phyloP scores from a whole-genome alignment of 2,888 invertebrate genomes.

The Diarsia rubi region DNA sequence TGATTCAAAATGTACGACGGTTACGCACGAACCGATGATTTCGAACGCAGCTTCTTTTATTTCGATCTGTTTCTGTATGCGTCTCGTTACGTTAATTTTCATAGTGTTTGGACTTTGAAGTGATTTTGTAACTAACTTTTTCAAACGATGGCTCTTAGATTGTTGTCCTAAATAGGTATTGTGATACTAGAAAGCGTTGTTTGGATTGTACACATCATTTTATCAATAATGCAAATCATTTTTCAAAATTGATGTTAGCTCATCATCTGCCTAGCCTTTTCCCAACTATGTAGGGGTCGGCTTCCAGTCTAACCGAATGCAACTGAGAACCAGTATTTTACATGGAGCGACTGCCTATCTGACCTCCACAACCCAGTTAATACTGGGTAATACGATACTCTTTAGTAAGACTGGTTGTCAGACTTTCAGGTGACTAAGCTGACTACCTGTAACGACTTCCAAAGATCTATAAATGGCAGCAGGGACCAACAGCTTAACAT shows the following conservation, averaged over 20 bases:
- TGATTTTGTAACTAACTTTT: conserved; percentile 63
- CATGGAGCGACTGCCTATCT: no score
- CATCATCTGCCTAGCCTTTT: no score
- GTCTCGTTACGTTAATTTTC: conserved; percentile 61
- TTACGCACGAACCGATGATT: conserved; percentile 88
- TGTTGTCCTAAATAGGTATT: conserved; percentile 53
- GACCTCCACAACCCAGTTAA: no score
- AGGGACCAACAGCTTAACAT: no score
- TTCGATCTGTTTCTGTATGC: conserved; percentile 66
- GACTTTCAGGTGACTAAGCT: no score
- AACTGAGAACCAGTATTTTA: no score
- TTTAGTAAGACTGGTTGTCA: no score
- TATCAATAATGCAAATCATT: conserved; percentile 41
- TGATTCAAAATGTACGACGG: conserved; percentile 87
- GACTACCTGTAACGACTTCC: no score
- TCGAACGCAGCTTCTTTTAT: conserved; percentile 75
- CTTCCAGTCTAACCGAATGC: no score
- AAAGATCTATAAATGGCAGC: no score
- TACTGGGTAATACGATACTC: no score
- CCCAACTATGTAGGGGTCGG: no score
- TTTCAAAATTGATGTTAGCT: conserved; percentile 29
- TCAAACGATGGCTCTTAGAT: conserved; percentile 43
- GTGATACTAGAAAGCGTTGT: conserved; percentile 48
- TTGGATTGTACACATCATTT: conserved; percentile 29
- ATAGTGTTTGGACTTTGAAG: conserved; percentile 57